A percentile compares a stretch with the other conserved stretches of the same genome.
Evolutionary conservation across 2,113 vertebrate genomes (phyloP).

Genomic region (Paradoxurus hermaphroditus): DNA sequence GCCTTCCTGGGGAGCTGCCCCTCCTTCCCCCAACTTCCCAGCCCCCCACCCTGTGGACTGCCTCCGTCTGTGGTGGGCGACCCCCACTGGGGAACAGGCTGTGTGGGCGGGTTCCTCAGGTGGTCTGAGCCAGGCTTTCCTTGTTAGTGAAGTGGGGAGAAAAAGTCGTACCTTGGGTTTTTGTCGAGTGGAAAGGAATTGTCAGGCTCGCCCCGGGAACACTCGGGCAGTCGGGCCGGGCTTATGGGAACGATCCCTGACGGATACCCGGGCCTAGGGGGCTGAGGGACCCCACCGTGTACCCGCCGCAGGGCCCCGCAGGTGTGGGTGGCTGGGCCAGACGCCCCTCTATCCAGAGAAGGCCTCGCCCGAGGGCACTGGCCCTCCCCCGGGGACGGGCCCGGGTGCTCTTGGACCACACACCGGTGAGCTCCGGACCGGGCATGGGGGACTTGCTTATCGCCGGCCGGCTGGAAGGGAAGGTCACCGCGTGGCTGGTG

Average conservation of each 20-base stretch:
- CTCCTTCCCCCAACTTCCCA: background rate
- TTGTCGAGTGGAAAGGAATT: background rate
- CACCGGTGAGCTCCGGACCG: accelerated
- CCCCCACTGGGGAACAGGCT: background rate
- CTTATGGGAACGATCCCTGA: accelerated
- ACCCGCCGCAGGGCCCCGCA: accelerated
- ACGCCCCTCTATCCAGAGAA: accelerated
- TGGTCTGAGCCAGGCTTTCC: background rate
- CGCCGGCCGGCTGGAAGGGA: background rate
- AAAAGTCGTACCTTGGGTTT: too few relatives aligned
- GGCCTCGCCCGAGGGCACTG: background rate
- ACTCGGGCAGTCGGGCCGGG: accelerated
- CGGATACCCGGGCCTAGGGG: background rate
- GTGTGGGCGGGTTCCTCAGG: background rate
- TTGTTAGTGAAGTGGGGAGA: accelerated
- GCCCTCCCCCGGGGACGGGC: background rate
- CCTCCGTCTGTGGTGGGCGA: background rate
- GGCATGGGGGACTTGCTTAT: background rate
- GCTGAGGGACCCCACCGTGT: accelerated
- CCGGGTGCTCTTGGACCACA: background rate
- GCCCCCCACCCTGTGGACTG: background rate
- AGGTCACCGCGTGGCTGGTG: background rate
- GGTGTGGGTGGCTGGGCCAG: accelerated
- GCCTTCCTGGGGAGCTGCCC: background rate
- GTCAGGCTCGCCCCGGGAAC: accelerated